Percentiles rank a stretch among this genome's conserved stretches.
Evolutionary conservation across 2,888 invertebrate genomes (phyloP).

Genomic region (Cerceris rybyensis): DNA sequence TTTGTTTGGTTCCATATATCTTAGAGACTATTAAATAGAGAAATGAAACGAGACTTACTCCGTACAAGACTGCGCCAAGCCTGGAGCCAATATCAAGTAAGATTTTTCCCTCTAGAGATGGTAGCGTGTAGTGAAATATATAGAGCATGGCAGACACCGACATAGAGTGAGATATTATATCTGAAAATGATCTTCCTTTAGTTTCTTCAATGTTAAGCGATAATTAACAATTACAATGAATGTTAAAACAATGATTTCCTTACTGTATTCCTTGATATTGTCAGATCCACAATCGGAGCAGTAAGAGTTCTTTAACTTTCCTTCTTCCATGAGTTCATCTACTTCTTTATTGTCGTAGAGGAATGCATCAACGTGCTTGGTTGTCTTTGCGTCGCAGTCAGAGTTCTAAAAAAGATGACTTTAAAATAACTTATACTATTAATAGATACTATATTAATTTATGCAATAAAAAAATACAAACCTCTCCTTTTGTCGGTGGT

Average conservation of each 20-base stretch:
- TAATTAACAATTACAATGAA: not conserved
- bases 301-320: slow-evolving; percentile 82
- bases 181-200: slow-evolving; percentile 74
- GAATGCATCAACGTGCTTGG: slow-evolving; percentile 87
- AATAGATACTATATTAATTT: not conserved
- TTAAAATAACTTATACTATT: not conserved
- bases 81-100: slow-evolving; percentile 88
- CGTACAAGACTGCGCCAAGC: slow-evolving; percentile 87
- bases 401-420: slow-evolving; percentile 79
- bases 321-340: slow-evolving; percentile 83
- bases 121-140: slow-evolving; percentile 86
- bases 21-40: not conserved
- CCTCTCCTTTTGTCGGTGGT: slow-evolving; percentile 69
- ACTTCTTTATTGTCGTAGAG: slow-evolving; percentile 87
- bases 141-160: slow-evolving; percentile 84
- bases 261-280: slow-evolving; percentile 82
- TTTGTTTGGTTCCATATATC: not conserved
- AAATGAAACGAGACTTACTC: slow-evolving; percentile 82
- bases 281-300: slow-evolving; percentile 83
- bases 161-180: slow-evolving; percentile 87
- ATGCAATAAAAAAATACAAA: slow-evolving; percentile 37
- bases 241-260: slow-evolving; percentile 48
- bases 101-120: slow-evolving; percentile 84
- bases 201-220: too few species aligned
- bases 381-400: slow-evolving; percentile 83